Percentiles rank a stretch among this genome's conserved stretches.
Conservation (phyloP, 92 coral and sea anemone species). For the Epizoanthus rinbou region DNA sequence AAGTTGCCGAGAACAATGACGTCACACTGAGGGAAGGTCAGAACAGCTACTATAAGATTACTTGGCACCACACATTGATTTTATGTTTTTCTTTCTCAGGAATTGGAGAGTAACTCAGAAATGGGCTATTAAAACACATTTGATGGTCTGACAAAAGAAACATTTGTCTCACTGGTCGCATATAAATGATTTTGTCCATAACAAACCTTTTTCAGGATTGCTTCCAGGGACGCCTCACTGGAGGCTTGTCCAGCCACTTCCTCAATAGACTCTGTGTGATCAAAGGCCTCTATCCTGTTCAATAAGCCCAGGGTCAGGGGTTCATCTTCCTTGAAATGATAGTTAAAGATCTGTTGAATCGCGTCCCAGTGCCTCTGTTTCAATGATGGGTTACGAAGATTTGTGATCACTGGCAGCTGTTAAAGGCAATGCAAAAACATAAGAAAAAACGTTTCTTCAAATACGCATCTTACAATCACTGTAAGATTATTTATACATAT, state of each 20-base stretch:
- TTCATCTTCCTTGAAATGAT: constrained; percentile 96
- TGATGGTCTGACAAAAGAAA: too few species aligned
- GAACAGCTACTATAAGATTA: too few species aligned
- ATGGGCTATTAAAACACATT: too few species aligned
- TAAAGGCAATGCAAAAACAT: not conserved
- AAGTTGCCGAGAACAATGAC: too few species aligned
- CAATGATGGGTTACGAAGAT: constrained; percentile 93
- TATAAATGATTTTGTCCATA: too few species aligned
- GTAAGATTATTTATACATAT: not conserved
- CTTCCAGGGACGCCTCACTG: constrained; percentile 96
- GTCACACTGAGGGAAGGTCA: too few species aligned
- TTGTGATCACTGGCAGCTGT: constrained; percentile 94
- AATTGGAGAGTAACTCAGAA: too few species aligned
- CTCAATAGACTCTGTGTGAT: constrained; percentile 93
- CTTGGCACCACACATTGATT: too few species aligned
- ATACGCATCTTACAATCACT: not conserved
- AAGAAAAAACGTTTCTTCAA: not conserved
- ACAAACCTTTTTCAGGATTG: constrained; percentile 88
- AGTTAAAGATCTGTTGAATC: constrained; percentile 91
- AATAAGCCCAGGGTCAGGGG: constrained; percentile 88
- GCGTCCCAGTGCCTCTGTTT: constrained; percentile 99
- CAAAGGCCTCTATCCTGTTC: constrained; percentile 93
- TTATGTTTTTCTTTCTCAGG: too few species aligned
- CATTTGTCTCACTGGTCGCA: too few species aligned
- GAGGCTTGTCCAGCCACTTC: constrained; percentile 99